A percentile compares a stretch with the other conserved stretches of the same genome.
Evolutionary conservation across 2,888 invertebrate species (phyloP).

Genomic region (Spilosoma lubricipeda): DNA sequence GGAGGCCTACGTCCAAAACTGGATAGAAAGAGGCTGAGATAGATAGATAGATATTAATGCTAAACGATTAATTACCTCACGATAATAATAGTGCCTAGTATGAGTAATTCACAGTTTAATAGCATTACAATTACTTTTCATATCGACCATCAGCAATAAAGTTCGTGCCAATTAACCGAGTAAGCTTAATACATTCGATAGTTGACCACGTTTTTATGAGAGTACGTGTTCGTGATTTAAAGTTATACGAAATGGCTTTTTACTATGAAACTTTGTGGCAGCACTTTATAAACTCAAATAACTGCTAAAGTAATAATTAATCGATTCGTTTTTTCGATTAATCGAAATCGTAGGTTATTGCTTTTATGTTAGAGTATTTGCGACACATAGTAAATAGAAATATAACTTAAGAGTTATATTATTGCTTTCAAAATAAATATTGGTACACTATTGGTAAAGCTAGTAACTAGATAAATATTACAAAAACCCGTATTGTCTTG

Average conservation of each 20-base stretch:
- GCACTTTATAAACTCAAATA: background rate
- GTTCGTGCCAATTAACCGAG: constrained; percentile 43
- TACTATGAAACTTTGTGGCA: background rate
- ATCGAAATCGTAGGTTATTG: background rate
- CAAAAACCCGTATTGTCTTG: no score
- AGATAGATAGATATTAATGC: no score
- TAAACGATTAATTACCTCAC: background rate
- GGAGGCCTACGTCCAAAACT: no score
- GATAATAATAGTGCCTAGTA: background rate
- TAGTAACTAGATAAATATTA: background rate
- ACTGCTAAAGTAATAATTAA: background rate
- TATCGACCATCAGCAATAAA: constrained; percentile 44
- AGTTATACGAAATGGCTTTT: constrained; percentile 34
- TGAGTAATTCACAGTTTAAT: constrained; percentile 4
- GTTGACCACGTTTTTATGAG: constrained; percentile 49
- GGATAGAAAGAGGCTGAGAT: no score
- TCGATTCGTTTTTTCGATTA: no score
- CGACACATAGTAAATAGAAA: no score
- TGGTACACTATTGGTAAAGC: no score
- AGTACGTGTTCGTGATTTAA: constrained; percentile 25
- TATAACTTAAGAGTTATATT: background rate
- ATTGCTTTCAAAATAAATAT: background rate
- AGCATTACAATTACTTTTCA: constrained; percentile 15
- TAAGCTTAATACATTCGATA: constrained; percentile 45
- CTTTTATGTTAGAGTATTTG: no score